phyloP scores from a whole-genome alignment of 2,113 vertebrate species.

The Otolemur garnettii region DNA sequence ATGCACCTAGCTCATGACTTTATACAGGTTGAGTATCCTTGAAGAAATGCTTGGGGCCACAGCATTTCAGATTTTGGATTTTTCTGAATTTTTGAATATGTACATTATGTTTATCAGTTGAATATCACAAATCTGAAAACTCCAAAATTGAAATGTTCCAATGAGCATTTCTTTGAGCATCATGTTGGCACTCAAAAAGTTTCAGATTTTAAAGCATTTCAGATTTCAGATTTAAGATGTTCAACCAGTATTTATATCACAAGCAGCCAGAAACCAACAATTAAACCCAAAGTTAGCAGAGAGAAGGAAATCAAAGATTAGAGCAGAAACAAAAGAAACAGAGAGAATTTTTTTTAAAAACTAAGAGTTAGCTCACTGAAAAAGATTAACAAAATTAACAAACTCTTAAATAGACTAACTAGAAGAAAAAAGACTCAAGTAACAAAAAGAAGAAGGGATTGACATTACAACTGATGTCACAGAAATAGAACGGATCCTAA shows the following conservation, averaged over 20 bases:
- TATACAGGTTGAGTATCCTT: background rate
- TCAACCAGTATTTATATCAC: background rate
- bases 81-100: background rate
- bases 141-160: background rate
- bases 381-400: background rate
- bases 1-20: background rate
- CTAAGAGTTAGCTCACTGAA: background rate
- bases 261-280: slow-evolving; percentile 20
- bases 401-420: background rate
- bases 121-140: background rate
- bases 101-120: background rate
- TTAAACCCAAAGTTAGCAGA: background rate
- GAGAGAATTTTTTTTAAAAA: background rate
- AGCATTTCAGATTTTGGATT: background rate
- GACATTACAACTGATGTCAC: background rate
- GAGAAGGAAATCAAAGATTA: background rate
- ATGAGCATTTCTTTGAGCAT: background rate
- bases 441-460: background rate
- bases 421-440: background rate
- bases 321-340: background rate
- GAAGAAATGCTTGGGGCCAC: background rate
- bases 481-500: background rate
- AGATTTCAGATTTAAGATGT: background rate
- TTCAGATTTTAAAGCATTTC: background rate
- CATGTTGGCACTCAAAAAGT: background rate